phyloP scores from a whole-genome alignment of 1,140 invertebrate species.

The Sitodiplosis mosellana region DNA sequence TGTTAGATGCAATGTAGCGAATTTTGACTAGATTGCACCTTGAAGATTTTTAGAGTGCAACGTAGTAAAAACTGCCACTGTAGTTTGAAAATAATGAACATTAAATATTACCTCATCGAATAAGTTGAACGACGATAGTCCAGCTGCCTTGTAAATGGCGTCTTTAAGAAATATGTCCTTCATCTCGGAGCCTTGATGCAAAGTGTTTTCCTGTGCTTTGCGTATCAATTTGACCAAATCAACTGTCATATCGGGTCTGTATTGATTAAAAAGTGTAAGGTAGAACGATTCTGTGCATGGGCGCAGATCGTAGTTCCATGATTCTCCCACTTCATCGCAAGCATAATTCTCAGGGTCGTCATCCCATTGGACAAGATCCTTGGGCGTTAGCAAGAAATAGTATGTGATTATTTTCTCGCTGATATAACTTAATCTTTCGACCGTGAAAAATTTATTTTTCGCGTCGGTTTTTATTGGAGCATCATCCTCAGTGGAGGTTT shows the following conservation, averaged over 20 bases:
- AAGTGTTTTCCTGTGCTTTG: conserved; percentile 37
- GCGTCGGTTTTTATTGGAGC: conserved; percentile 11
- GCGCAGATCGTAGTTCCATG: conserved; percentile 80
- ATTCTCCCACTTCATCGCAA: conserved; percentile 71
- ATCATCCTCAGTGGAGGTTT: conserved; percentile 24
- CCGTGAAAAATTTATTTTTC: conserved; percentile 51
- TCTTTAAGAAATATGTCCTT: conserved; percentile 70
- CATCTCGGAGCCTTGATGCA: conserved; percentile 44
- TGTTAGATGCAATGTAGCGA: no score
- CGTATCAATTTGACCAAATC: conserved; percentile 56
- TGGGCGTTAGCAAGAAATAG: conserved; percentile 69
- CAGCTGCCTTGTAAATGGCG: conserved; percentile 87
- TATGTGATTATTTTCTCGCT: conserved; percentile 66
- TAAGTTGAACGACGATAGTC: conserved; percentile 73
- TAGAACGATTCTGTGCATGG: conserved; percentile 77
- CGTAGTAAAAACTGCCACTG: background rate
- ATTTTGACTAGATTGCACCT: background rate
- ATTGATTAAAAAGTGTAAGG: conserved; percentile 65
- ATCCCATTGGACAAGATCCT: conserved; percentile 78
- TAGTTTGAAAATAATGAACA: background rate
- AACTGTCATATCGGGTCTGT: conserved; percentile 44
- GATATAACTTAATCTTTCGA: conserved; percentile 51
- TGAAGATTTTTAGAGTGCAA: background rate
- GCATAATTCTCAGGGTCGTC: conserved; percentile 77
- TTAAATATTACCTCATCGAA: conserved; percentile 59